phyloP scores from a whole-genome alignment of 2,797 vertebrate species.

The Masticophis lateralis region DNA sequence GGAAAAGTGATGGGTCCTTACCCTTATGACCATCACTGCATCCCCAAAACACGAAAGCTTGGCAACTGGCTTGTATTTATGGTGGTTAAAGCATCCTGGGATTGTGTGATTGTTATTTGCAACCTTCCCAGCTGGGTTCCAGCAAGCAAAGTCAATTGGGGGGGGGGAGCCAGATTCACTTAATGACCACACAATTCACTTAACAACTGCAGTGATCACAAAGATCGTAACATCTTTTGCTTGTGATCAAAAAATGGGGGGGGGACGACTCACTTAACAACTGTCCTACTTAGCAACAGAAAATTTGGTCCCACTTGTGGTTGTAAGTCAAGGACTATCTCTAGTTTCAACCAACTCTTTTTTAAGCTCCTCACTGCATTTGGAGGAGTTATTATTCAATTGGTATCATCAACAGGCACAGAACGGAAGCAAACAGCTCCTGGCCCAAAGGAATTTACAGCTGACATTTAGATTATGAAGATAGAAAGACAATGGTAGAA shows the following conservation, averaged over 20 bases:
- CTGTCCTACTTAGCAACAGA: not conserved
- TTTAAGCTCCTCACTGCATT: not conserved
- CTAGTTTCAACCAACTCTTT: not conserved
- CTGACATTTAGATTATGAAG: not conserved
- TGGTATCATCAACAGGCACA: not conserved
- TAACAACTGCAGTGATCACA: not conserved
- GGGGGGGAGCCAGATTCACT: not conserved
- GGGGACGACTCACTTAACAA: not conserved
- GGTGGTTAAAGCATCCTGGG: not conserved
- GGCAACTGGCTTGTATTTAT: not conserved
- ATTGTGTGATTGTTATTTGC: not conserved
- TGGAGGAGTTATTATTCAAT: not conserved
- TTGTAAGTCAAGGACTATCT: not conserved
- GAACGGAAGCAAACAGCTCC: not conserved
- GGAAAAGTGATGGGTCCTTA: no score
- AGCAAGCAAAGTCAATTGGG: not conserved
- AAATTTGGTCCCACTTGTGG: not conserved
- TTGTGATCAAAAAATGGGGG: not conserved
- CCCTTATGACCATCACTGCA: no score
- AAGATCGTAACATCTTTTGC: not conserved
- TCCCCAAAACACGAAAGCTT: not conserved
- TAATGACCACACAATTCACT: not conserved
- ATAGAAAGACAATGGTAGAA: not conserved
- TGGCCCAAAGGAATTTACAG: not conserved
- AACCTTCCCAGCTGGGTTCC: not conserved